Evolutionary conservation across 1,140 invertebrate species (phyloP), one percentile per base, ranked within the genome.

Genomic region (Metopolophium dirhodum): DNA sequence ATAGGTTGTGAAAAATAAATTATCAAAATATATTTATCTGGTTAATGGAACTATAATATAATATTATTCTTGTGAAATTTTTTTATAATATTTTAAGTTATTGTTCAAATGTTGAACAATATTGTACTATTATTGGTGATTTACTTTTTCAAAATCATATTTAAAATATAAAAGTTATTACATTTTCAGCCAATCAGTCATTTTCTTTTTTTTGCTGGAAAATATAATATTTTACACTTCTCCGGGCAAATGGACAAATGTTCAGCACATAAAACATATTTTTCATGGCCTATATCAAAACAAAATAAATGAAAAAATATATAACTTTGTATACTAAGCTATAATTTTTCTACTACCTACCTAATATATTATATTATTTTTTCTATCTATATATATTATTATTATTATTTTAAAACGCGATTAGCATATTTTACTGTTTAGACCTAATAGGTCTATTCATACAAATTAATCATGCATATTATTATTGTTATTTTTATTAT

Each of bases 1-100:
- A 68, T 90, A 68, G 89, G 89, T 90, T 68, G 89, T 68, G 89
- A 90, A 90, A 68, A 41, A 68, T 61, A 22, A 68, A 68, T n/a
- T 20, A 90, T 57, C 7, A 61, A 68, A 41, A 45, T 22, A 22
- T 45, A 45, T 47, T 90, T 90, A 23, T 68, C 37, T n/a, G 7
- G 26, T 90, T 68, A 68, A 45, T 89, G 35, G 35, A 37, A 89
- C 20, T 90, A n/a, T 45, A 54, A 49, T 49, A 26, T 45, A 54
- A 49, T 49, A 26, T 45, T 41, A 90, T 61, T 41, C 30, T 45
- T 8, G 8, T 61, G 18, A 68, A 68, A 14, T 90, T 47, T 61
- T 41, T 57, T 51, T 37, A 14, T 89, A 23, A 49, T 23, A 30
- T 88, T 51, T 57, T 89, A 89, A 54, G 0, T 57, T 89, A 51